Evolutionary conservation across 2,888 invertebrate species (phyloP).

Genomic region (Escarpia spicata): DNA sequence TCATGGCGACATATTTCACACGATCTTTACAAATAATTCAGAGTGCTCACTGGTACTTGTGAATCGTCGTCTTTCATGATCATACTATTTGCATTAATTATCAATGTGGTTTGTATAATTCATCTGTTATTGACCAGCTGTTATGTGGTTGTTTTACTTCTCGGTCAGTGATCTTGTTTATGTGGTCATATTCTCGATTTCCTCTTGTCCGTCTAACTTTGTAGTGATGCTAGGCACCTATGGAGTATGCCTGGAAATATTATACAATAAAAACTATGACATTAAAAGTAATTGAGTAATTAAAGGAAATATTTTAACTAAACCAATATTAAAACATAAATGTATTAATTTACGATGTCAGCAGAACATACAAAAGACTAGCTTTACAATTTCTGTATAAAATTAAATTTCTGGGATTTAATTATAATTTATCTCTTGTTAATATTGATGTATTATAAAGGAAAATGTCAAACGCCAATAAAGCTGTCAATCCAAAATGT

Average conservation of each 20-base stretch:
- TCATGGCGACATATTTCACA: not conserved
- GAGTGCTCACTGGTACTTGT: not conserved
- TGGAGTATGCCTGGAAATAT: not conserved
- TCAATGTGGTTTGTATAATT: not conserved
- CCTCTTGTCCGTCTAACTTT: not conserved
- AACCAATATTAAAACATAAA: not conserved
- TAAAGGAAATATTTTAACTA: not conserved
- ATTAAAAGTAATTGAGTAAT: not conserved
- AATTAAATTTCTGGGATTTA: not conserved
- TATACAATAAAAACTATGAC: not conserved
- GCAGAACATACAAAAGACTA: not conserved
- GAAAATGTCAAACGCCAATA: not conserved
- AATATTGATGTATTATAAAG: not conserved
- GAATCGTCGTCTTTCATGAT: not conserved
- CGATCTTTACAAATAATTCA: not conserved
- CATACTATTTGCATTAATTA: not conserved
- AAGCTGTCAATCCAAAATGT: not conserved
- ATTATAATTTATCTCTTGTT: not conserved
- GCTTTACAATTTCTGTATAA: not conserved
- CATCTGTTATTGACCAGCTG: not conserved
- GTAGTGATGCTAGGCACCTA: not conserved
- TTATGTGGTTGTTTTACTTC: too few relatives aligned
- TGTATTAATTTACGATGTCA: not conserved
- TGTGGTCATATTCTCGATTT: not conserved
- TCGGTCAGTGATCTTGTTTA: not conserved